Percentiles rank a stretch among this genome's conserved stretches.
Evolutionary conservation across 2,888 invertebrate genomes (phyloP).

Genomic region (Adela reaumurella): DNA sequence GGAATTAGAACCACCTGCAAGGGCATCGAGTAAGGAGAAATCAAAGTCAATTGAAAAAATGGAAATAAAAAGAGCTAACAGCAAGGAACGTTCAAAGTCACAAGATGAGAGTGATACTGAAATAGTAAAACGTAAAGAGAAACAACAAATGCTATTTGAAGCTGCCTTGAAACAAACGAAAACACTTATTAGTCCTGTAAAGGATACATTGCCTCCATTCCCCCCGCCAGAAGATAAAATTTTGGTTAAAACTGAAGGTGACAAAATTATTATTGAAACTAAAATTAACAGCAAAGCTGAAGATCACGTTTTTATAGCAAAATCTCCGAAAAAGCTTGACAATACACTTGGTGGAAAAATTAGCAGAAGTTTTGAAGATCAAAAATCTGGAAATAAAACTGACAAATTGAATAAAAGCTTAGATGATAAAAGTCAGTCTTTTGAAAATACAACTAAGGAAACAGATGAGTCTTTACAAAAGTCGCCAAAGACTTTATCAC

Average conservation of each 20-base stretch:
- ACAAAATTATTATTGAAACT: slow-evolving; percentile 65
- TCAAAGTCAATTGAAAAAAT: slow-evolving; percentile 66
- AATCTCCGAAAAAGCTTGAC: slow-evolving; percentile 69
- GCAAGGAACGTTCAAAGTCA: slow-evolving; percentile 66
- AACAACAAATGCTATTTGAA: slow-evolving; percentile 72
- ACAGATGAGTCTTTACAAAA: slow-evolving; percentile 50
- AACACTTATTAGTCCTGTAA: slow-evolving; percentile 69
- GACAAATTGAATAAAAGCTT: slow-evolving; percentile 61
- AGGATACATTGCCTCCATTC: slow-evolving; percentile 67
- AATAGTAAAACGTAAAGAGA: slow-evolving; percentile 67
- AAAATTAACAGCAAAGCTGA: slow-evolving; percentile 72
- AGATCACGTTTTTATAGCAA: slow-evolving; percentile 72
- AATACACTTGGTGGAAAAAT: slow-evolving; percentile 54
- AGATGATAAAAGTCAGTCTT: slow-evolving; percentile 59
- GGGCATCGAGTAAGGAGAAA: slow-evolving; percentile 59
- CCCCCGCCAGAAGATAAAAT: slow-evolving; percentile 73
- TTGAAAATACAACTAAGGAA: slow-evolving; percentile 61
- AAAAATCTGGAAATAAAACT: slow-evolving; percentile 48
- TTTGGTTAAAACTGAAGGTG: slow-evolving; percentile 66
- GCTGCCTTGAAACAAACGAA: slow-evolving; percentile 73
- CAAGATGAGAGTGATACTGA: slow-evolving; percentile 72
- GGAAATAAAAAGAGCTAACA: slow-evolving; percentile 53
- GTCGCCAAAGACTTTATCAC: slow-evolving; percentile 57
- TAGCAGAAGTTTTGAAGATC: slow-evolving; percentile 62
- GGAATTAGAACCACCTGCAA: slow-evolving; percentile 53